Evolutionary conservation across 64 coral and sea anemone species (phyloP), one percentile per base, ranked within the genome.

Genomic region (Catalaphyllia jardinei): DNA sequence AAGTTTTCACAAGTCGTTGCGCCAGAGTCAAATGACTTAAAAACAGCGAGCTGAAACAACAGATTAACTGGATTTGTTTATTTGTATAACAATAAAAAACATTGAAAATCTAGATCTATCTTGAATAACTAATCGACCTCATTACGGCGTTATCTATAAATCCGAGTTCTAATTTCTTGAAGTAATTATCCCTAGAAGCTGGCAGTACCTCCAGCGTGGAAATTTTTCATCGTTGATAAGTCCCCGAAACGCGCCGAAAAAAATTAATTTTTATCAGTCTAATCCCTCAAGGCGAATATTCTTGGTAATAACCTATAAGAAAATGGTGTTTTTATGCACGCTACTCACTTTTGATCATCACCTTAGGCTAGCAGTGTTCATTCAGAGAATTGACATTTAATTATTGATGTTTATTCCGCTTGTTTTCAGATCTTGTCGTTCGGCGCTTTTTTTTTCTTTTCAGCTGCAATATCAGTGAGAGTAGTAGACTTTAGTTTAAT

Each of bases 131-230:
- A 57, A 79, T 79, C 51, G 76, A 54, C 50, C 76, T 51, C 51
- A 79, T 79, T 79, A 79, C 38, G 24, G 24, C 24, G 76, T 79
- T 79, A 79, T 79, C 76, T 55, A 27, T 50, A 77, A 77, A 33
- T 22, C 22, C 65, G n/a, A 69, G 65, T 69, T 69, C 24, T 69
- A 69, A 69, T 69, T 69, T 69, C 65, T 4, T 69, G 9, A 69
- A 57, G 22, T 69, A 69, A 69, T 69, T 69, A 27, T 69, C n/a
- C 4, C 10, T 24, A 6, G 65, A 8, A 9, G 22, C 22, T 29
- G 9, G 25, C 22, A 69, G 0, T 10, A 69, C 65, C 65, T 69
- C 65, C 65, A 22, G 65, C 65, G 20, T 69, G 20, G 65, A 69
- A 69, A 57, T 28, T 79, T 17, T 55, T 55, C 18, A 27, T 16